These are phyloP conservation scores for Acanthosepion lycidas DNA, from an alignment of 2,888 invertebrate genomes.

Conservation along the genomic window DNA sequence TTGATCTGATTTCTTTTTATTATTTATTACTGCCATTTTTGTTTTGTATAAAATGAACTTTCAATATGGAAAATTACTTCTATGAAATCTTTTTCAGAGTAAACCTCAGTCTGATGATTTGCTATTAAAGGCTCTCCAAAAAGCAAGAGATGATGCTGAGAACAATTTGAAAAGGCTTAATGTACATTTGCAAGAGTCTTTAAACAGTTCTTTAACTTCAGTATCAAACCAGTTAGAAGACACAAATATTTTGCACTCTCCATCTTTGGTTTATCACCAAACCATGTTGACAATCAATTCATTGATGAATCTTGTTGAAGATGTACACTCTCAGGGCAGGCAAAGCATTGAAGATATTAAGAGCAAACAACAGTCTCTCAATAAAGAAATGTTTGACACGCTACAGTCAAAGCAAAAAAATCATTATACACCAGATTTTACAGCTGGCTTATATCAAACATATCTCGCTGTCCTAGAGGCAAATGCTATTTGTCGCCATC, in stretches of 20 bases:
- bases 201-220: background rate
- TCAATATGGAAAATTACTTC: background rate
- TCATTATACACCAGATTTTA: slow-evolving; percentile 51
- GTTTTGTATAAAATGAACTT: background rate
- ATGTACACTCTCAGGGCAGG: background rate
- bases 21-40: too few species aligned
- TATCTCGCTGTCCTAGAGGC: slow-evolving; percentile 71
- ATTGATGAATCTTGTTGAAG: background rate
- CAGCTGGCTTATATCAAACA: slow-evolving; percentile 66
- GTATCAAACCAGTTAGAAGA: background rate
- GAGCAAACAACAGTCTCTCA: background rate
- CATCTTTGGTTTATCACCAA: background rate
- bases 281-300: slow-evolving; percentile 41
- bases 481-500: slow-evolving; percentile 71
- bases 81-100: background rate
- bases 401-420: background rate
- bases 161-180: background rate
- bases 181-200: background rate
- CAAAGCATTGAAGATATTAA: slow-evolving; percentile 35
- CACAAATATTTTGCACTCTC: background rate
- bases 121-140: slow-evolving; percentile 13
- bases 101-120: background rate
- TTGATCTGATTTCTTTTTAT: too few species aligned
- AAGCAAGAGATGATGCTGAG: background rate
- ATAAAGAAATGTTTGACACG: background rate